Percentiles rank a stretch among this genome's conserved stretches.
phyloP scores from a whole-genome alignment of 2,888 invertebrate species.

The Drosophila lutescens region DNA sequence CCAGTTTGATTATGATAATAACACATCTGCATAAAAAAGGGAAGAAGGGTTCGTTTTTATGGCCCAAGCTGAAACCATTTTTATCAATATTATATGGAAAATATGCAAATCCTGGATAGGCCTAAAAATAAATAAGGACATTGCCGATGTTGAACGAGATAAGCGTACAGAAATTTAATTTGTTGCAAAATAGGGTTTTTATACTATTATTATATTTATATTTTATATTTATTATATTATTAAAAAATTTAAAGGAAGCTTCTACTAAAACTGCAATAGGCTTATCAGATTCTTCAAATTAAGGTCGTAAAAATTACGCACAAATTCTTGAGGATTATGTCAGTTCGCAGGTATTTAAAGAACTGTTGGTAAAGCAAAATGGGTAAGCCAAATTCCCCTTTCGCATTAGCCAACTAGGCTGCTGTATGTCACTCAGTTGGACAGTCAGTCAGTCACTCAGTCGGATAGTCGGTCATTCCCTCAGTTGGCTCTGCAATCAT shows the following conservation, averaged over 20 bases:
- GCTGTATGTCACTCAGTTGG: conserved; percentile 44
- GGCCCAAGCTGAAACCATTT: conserved; percentile 35
- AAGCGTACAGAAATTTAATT: conserved; percentile 23
- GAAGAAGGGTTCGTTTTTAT: conserved; percentile 35
- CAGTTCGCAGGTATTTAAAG: not conserved
- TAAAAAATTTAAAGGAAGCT: no score
- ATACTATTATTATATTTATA: no score
- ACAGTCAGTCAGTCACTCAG: conserved; percentile 54
- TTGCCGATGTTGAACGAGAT: conserved; percentile 1
- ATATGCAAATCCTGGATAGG: conserved; percentile 67
- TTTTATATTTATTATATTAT: no score
- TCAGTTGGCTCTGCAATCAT: conserved; percentile 40
- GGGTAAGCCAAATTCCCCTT: not conserved
- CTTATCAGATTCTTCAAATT: no score
- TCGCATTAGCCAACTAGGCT: not conserved
- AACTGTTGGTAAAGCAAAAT: not conserved
- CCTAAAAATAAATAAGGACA: conserved; percentile 25
- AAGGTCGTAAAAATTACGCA: no score
- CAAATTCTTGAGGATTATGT: not conserved
- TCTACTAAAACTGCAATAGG: no score
- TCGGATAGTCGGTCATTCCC: conserved; percentile 24
- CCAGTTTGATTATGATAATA: conserved; percentile 72
- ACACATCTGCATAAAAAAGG: conserved; percentile 38
- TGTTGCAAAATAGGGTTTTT: no score
- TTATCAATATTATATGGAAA: conserved; percentile 61